Evolutionary conservation across 2,113 vertebrate genomes (phyloP).

Genomic region (Parus major): DNA sequence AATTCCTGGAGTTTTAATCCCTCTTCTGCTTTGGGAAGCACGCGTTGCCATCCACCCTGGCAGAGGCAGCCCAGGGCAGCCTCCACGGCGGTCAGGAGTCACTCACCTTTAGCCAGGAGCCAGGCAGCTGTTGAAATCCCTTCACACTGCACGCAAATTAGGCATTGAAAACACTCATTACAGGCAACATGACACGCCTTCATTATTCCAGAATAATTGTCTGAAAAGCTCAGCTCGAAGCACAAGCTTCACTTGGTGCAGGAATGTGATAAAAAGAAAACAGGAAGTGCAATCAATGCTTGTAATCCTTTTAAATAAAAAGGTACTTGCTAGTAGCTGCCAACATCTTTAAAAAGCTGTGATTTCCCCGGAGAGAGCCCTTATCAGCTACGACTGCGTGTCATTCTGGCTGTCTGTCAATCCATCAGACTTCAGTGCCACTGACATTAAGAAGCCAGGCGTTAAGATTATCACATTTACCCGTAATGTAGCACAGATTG

Average conservation of each 20-base stretch:
- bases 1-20: conserved; percentile 47
- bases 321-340: conserved; percentile 61
- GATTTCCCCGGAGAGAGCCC: conserved; percentile 63
- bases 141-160: conserved; percentile 4
- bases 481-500: conserved; percentile 74
- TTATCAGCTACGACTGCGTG: conserved; percentile 41
- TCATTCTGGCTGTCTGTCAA: conserved; percentile 68
- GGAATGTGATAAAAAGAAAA: conserved; percentile 53
- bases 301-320: conserved; percentile 63
- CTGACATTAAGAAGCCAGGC: conserved; percentile 75
- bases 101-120: conserved; percentile 31
- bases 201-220: conserved; percentile 54
- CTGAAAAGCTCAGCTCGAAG: conserved; percentile 29
- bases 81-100: not conserved
- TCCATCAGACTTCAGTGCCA: conserved; percentile 49
- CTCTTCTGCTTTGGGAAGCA: not conserved
- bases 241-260: conserved; percentile 42
- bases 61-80: conserved; percentile 15
- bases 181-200: conserved; percentile 44
- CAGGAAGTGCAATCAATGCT: conserved; percentile 38
- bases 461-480: conserved; percentile 69
- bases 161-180: conserved; percentile 53
- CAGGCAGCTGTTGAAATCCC: conserved; percentile 26
- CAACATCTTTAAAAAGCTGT: conserved; percentile 50
- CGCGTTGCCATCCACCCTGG: not conserved